Percentiles rank a stretch among this genome's conserved stretches.
Conservation (phyloP, 2,888 invertebrate species). For the Eristalis pertinax region DNA sequence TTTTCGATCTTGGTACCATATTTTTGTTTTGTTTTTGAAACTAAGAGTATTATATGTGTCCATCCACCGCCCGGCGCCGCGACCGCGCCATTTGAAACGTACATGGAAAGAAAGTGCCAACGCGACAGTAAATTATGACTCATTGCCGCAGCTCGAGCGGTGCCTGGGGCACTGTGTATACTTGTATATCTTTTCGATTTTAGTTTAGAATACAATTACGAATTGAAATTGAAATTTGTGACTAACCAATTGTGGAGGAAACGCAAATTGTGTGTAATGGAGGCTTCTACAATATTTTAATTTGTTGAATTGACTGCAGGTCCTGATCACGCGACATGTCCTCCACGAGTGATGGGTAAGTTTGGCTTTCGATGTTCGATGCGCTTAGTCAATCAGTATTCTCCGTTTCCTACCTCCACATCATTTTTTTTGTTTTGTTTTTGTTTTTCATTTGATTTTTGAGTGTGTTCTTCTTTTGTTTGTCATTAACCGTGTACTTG, state of each 20-base stretch:
- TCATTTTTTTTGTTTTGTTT: constrained; percentile 29
- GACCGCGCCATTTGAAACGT: constrained; percentile 33
- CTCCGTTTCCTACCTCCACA: constrained; percentile 49
- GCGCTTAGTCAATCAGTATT: constrained; percentile 31
- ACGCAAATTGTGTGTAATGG: constrained; percentile 72
- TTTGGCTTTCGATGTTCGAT: constrained; percentile 76
- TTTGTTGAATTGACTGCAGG: constrained; percentile 79
- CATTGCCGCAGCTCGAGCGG: constrained; percentile 23
- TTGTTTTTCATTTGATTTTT: not conserved
- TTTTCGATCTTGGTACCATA: not conserved
- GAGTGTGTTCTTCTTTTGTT: not conserved
- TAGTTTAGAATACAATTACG: constrained; percentile 44
- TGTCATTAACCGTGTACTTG: not conserved
- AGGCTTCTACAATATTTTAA: constrained; percentile 74
- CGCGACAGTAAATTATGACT: constrained; percentile 28
- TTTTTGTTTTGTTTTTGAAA: constrained; percentile 19
- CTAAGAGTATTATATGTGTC: not conserved
- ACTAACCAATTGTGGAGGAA: constrained; percentile 76
- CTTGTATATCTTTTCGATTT: constrained; percentile 24
- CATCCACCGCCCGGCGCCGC: not conserved
- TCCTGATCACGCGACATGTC: constrained; percentile 82
- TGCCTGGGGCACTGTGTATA: not conserved
- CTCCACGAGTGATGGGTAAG: constrained; percentile 82
- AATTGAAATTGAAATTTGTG: constrained; percentile 73
- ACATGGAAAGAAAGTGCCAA: constrained; percentile 22